Percentiles rank a stretch among this genome's conserved stretches.
These are phyloP conservation scores for Dendrocopos noguchii DNA, from an alignment of 2,113 vertebrate species.

Conservation along the genomic window DNA sequence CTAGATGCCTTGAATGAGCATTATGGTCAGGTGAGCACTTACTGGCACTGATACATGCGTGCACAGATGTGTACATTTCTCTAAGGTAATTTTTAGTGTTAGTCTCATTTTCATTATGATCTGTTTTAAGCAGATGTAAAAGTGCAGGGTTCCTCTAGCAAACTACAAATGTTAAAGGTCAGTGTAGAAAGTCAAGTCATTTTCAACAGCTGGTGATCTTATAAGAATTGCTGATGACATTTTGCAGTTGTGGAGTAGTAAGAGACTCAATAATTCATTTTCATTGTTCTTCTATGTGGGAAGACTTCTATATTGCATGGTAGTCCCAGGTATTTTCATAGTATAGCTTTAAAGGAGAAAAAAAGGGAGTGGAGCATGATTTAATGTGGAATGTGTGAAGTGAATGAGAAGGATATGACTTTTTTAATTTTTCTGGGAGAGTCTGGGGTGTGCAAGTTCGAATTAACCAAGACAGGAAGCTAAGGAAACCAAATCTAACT, in stretches of 20 bases:
- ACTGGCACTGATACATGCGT: fast-evolving
- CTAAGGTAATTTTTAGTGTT: not conserved
- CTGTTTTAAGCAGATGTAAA: not conserved
- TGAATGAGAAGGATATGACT: not conserved
- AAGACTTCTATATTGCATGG: not conserved
- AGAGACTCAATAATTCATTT: constrained; percentile 19
- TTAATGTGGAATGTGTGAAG: not conserved
- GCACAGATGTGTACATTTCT: fast-evolving
- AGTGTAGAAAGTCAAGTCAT: constrained; percentile 33
- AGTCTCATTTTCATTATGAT: not conserved
- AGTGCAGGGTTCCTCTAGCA: not conserved
- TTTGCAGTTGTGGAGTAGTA: not conserved
- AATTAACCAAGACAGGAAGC: not conserved
- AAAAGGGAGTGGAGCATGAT: not conserved
- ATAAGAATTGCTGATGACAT: constrained; percentile 43
- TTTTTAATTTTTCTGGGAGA: not conserved
- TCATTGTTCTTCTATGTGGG: constrained; percentile 5
- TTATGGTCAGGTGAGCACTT: not conserved
- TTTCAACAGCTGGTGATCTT: constrained; percentile 64
- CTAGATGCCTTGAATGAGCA: not conserved
- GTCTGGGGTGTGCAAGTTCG: not conserved
- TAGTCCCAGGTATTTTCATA: not conserved
- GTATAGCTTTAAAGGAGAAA: not conserved
- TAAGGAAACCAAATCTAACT: not conserved
- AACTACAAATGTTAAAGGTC: constrained; percentile 42